A percentile compares a stretch with the other conserved stretches of the same genome.
Conservation (phyloP, 1,140 invertebrate species). For the Conopomorpha cramerella region DNA sequence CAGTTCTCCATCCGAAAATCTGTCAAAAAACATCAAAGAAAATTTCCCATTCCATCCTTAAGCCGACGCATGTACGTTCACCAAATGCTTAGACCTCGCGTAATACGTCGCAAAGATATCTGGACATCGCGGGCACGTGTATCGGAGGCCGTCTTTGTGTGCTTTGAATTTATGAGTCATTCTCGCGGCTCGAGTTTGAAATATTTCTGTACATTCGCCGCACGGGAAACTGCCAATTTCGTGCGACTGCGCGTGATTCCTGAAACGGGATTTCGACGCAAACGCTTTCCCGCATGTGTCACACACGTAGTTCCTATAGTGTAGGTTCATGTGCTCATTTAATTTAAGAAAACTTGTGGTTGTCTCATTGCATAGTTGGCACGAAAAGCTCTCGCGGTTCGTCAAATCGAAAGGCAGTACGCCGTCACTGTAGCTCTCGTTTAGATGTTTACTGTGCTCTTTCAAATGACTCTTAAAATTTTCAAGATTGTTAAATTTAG, state of each 20-base stretch:
- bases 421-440: constrained; percentile 30
- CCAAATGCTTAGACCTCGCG: constrained; percentile 31
- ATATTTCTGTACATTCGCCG: constrained; percentile 76
- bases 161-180: constrained; percentile 29
- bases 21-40: no score
- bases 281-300: constrained; percentile 68
- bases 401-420: constrained; percentile 35
- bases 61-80: constrained; percentile 25
- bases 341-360: constrained; percentile 30
- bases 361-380: constrained; percentile 26
- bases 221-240: constrained; percentile 68
- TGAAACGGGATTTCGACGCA: constrained; percentile 60
- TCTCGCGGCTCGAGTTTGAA: constrained; percentile 37
- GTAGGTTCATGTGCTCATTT: constrained; percentile 49
- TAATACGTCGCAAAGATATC: constrained; percentile 41
- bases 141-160: constrained; percentile 37
- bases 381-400: constrained; percentile 20
- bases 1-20: no score
- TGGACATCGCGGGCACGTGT: constrained; percentile 36
- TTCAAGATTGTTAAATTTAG: constrained; percentile 18
- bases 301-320: constrained; percentile 63
- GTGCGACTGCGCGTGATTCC: constrained; percentile 63
- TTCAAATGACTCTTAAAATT: no score
- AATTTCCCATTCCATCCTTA: no score
- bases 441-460: constrained; percentile 18